These are phyloP conservation scores for Calameuta idolon DNA, from an alignment of 2,888 invertebrate genomes.

Conservation along the genomic window DNA sequence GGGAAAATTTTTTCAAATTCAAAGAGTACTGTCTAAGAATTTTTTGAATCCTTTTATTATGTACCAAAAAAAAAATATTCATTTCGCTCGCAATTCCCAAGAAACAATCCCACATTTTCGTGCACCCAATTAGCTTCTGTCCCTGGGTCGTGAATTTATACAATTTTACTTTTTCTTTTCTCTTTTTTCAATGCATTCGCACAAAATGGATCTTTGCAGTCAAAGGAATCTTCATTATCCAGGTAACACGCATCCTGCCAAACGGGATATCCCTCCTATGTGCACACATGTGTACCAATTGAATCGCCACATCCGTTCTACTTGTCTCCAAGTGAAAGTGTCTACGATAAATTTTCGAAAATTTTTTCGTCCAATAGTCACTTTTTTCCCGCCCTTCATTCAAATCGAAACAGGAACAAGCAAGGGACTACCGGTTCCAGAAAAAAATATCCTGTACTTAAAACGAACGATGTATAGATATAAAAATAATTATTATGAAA, in stretches of 20 bases:
- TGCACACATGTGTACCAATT: background rate
- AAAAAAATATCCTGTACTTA: background rate
- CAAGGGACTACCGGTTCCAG: background rate
- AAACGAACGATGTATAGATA: background rate
- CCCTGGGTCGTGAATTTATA: background rate
- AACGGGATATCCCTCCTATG: background rate
- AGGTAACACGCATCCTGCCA: background rate
- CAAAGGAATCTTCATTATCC: background rate
- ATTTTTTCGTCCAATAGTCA: background rate
- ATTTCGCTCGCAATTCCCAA: too few relatives aligned
- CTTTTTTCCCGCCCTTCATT: background rate
- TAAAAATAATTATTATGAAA: too few relatives aligned
- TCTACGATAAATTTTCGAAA: background rate
- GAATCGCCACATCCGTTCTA: slow-evolving; percentile 50
- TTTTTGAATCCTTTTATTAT: too few relatives aligned
- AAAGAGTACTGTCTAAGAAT: too few relatives aligned
- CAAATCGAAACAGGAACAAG: background rate
- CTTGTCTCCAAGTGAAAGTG: slow-evolving; percentile 48
- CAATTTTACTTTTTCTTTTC: background rate
- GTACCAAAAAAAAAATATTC: too few relatives aligned
- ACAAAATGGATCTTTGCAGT: background rate
- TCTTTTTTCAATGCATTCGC: background rate
- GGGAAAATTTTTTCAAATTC: too few relatives aligned
- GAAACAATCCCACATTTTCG: too few relatives aligned
- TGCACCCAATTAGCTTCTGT: too few relatives aligned